Evolutionary conservation across 1,140 invertebrate genomes (phyloP).

Genomic region (Aphaenogaster rudis): DNA sequence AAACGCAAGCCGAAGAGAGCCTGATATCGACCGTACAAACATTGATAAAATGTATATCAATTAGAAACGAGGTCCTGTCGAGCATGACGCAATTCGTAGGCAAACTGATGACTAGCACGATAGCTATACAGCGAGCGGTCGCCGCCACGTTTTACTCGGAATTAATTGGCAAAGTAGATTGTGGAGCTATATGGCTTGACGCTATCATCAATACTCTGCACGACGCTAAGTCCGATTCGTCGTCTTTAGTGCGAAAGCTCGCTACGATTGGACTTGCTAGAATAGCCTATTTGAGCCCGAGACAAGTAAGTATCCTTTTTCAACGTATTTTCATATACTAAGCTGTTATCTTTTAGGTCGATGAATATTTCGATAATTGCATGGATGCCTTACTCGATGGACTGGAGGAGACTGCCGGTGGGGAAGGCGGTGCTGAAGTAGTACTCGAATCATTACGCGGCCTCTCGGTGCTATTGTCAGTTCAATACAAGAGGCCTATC

Average conservation of each 20-base stretch:
- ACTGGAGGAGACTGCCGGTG: constrained; percentile 79
- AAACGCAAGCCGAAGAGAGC: constrained; percentile 78
- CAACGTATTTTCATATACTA: not conserved
- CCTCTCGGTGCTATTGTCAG: constrained; percentile 78
- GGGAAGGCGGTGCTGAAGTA: constrained; percentile 78
- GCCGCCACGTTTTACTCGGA: constrained; percentile 80
- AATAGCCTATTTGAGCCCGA: constrained; percentile 78
- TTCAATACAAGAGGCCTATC: constrained; percentile 77
- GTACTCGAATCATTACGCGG: constrained; percentile 82
- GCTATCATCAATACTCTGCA: constrained; percentile 81
- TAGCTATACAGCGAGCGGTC: constrained; percentile 80
- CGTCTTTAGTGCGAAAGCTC: constrained; percentile 80
- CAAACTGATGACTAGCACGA: constrained; percentile 77
- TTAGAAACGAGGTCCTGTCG: constrained; percentile 65
- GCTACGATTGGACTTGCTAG: constrained; percentile 81
- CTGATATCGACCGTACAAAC: constrained; percentile 77
- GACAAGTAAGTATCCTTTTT: constrained; percentile 71
- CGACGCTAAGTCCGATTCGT: constrained; percentile 82
- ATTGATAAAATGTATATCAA: constrained; percentile 76
- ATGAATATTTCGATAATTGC: constrained; percentile 82
- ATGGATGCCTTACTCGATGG: constrained; percentile 81
- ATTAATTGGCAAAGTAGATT: constrained; percentile 78
- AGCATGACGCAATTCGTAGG: constrained; percentile 74
- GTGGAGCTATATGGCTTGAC: constrained; percentile 81
- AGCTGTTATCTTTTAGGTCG: constrained; percentile 74